These are phyloP conservation scores for Linnaemya vulpina DNA, from an alignment of 2,888 invertebrate genomes.

Conservation along the genomic window DNA sequence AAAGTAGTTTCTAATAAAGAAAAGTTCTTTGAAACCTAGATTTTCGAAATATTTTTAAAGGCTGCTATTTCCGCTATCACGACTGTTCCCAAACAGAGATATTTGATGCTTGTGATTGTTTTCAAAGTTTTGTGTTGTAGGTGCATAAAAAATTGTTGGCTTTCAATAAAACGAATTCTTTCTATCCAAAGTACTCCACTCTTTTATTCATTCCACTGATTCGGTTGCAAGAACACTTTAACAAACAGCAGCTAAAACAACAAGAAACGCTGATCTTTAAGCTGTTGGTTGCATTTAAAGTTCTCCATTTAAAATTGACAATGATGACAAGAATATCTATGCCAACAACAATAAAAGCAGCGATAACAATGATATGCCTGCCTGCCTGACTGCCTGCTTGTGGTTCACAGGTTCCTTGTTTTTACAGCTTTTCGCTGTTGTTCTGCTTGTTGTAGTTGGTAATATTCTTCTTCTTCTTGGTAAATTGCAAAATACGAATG, in stretches of 20 bases:
- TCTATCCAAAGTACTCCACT: not conserved
- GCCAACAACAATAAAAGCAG: slow-evolving; percentile 58
- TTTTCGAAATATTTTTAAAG: not conserved
- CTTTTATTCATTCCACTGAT: slow-evolving; percentile 25
- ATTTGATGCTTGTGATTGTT: slow-evolving; percentile 13
- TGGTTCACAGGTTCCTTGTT: slow-evolving; percentile 61
- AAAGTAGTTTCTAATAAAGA: no score
- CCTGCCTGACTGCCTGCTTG: slow-evolving; percentile 2
- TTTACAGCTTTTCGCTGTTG: slow-evolving; percentile 48
- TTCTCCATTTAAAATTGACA: slow-evolving; percentile 66
- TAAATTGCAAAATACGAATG: slow-evolving; percentile 50
- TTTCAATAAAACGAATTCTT: slow-evolving; percentile 54
- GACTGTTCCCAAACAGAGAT: slow-evolving; percentile 27
- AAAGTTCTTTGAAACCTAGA: no score
- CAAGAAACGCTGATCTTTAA: slow-evolving; percentile 53
- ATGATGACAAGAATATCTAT: slow-evolving; percentile 69
- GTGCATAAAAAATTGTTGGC: slow-evolving; percentile 48
- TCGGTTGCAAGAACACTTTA: slow-evolving; percentile 36
- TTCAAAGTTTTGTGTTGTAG: slow-evolving; percentile 45
- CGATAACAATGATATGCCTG: slow-evolving; percentile 65
- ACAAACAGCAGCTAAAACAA: slow-evolving; percentile 35
- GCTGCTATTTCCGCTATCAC: not conserved
- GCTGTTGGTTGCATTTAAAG: slow-evolving; percentile 45
- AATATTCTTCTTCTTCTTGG: not conserved
- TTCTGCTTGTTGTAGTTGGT: slow-evolving; percentile 10